These are phyloP conservation scores for Plutella xylostella DNA, from an alignment of 2,888 invertebrate species.

Conservation along the genomic window DNA sequence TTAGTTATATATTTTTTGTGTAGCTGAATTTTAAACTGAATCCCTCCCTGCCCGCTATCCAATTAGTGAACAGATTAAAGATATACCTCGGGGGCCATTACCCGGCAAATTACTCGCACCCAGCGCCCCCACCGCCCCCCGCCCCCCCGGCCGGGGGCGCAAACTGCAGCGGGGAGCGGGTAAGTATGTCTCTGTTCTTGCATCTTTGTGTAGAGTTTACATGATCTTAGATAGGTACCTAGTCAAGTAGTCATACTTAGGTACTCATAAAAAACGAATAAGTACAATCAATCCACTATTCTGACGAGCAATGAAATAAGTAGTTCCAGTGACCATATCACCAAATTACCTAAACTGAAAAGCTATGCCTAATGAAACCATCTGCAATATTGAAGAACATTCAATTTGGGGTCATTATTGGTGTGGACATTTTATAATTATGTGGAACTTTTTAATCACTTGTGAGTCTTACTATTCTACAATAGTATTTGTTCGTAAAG, in stretches of 20 bases:
- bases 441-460: background rate
- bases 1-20: constrained; percentile 2
- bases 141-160: background rate
- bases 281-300: background rate
- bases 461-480: no score
- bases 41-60: constrained; percentile 54
- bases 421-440: background rate
- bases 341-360: no score
- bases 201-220: background rate
- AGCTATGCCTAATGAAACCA: no score
- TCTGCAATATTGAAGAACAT: no score
- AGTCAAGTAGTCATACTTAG: no score
- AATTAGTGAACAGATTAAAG: constrained; percentile 71
- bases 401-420: no score
- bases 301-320: background rate
- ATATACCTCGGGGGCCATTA: constrained; percentile 70
- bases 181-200: background rate
- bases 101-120: constrained; percentile 44
- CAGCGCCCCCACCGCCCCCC: constrained; percentile 2
- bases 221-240: background rate
- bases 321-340: background rate
- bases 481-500: background rate
- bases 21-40: constrained; percentile 15
- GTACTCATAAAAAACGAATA: background rate
- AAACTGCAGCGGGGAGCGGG: background rate